Evolutionary conservation across 2,888 invertebrate species (phyloP).

Genomic region (Hemithea aestivaria): DNA sequence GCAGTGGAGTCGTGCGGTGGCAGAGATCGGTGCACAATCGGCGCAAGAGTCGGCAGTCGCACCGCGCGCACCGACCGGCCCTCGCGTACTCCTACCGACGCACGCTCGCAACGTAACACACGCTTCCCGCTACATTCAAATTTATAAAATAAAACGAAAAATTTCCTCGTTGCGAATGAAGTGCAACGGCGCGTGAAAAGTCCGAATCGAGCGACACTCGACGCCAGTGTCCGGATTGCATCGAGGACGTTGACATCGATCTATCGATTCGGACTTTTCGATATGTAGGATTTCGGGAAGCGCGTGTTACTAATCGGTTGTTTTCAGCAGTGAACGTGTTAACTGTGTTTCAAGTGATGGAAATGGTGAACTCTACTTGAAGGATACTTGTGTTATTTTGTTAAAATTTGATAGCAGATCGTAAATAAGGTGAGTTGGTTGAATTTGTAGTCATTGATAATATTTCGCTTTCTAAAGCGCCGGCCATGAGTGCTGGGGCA

Average conservation of each 20-base stretch:
- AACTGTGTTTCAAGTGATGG: slow-evolving; percentile 63
- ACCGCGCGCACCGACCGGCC: slow-evolving; percentile 64
- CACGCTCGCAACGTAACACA: slow-evolving; percentile 68
- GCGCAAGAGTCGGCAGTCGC: slow-evolving; percentile 48
- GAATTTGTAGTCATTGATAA: slow-evolving; percentile 56
- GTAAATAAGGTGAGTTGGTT: slow-evolving; percentile 57
- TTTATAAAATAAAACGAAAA: slow-evolving; percentile 43
- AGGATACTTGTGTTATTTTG: slow-evolving; percentile 54
- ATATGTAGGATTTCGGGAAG: slow-evolving; percentile 60
- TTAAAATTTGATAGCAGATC: slow-evolving; percentile 45
- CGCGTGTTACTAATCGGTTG: slow-evolving; percentile 51
- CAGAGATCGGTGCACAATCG: slow-evolving; percentile 5
- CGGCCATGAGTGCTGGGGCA: slow-evolving; percentile 71
- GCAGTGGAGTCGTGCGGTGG: slow-evolving; percentile 43
- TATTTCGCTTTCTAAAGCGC: slow-evolving; percentile 71
- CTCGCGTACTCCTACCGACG: slow-evolving; percentile 59
- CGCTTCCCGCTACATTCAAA: slow-evolving; percentile 70
- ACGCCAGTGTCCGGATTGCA: slow-evolving; percentile 65
- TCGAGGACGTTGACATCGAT: slow-evolving; percentile 67
- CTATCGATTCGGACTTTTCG: slow-evolving; percentile 49
- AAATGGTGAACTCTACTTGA: slow-evolving; percentile 74
- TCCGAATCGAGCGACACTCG: slow-evolving; percentile 57
- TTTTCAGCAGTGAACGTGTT: slow-evolving; percentile 59
- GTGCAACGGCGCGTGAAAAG: slow-evolving; percentile 63
- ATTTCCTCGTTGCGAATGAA: slow-evolving; percentile 53